phyloP scores from a whole-genome alignment of 2,113 vertebrate genomes.

The Poicephalus gulielmi region DNA sequence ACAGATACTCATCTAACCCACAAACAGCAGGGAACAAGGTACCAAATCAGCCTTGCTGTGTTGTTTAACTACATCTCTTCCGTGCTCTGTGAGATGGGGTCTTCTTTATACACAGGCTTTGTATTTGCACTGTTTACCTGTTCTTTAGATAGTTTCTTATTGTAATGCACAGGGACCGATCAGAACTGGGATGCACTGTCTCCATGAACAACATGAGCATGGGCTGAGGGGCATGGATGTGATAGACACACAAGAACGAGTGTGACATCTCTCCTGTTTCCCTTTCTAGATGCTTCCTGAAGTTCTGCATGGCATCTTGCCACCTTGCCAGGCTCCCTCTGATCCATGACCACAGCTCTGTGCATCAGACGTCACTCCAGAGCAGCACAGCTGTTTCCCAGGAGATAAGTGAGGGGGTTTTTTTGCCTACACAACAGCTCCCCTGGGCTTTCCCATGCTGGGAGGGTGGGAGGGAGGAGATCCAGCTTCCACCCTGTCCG shows the following conservation, averaged over 20 bases:
- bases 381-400: slow-evolving; percentile 50
- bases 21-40: neutral
- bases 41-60: rapidly evolving
- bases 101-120: neutral
- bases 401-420: slow-evolving; percentile 20
- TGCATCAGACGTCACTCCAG: neutral
- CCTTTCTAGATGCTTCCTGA: neutral
- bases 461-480: slow-evolving; percentile 20
- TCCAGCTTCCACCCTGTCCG: slow-evolving; percentile 10
- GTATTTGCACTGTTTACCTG: neutral
- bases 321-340: neutral
- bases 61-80: neutral
- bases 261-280: neutral
- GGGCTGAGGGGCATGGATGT: neutral
- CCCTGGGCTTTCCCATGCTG: slow-evolving; percentile 54
- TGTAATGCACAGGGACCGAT: rapidly evolving
- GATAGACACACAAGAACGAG: neutral
- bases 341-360: neutral
- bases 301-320: neutral
- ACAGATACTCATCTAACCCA: rapidly evolving
- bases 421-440: slow-evolving; percentile 49
- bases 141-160: neutral
- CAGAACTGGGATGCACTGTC: neutral
- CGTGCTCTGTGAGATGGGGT: neutral
- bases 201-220: rapidly evolving